Base-by-base conservation (phyloP, 1,140 invertebrate genomes). In the Chlorops oryzae region DNA sequence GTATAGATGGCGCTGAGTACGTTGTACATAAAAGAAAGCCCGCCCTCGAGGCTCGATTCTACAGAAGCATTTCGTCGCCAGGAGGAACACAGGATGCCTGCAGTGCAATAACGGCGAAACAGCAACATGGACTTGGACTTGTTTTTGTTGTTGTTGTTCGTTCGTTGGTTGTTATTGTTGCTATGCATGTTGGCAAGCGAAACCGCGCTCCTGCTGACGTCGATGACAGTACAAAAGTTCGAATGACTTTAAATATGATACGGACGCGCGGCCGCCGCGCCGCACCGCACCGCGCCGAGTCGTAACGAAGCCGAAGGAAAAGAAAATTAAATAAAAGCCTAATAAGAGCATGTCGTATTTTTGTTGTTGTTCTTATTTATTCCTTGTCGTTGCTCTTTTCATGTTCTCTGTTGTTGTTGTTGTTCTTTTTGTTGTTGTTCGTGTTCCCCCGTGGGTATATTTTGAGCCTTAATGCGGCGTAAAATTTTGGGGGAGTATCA, bases 401-500 rank as follows among this genome's bases (percentile, higher is more conserved):
- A 32, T 7, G 28, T 28, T n/a, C 42, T 18, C 21, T 28, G 28
- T 20, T 27, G 42, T 44, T 17, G 25, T 44, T 18, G 20, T 25
- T 45, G 25, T 5, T 28, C 34, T 45, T n/a, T 45, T 12, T 39
- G 4, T 9, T 25, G n/a, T 32, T 45, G 34, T 4, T 20, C 7
- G 45, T 44, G 6, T 32, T 37, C 24, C 45, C 45, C 45, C 22
- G 32, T 34, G 32, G 21, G 24, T 21, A 24, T 22, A 22, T 47
- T 47, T 47, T 37, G 10, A 35, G 20, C 34, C 12, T 37, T 35
- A 37, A 37, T 47, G 34, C 45, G 2, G 45, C 45, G 45, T 47
- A 15, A 47, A 47, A 37, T 38, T 46, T 47, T 47, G 45, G 45
- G 43, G 45, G 45, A 47, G 45, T 47, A 32, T 38, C 45, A 47